A percentile compares a stretch with the other conserved stretches of the same genome.
Conservation (phyloP, 2,888 invertebrate species). For the Barypeithes pellucidus region DNA sequence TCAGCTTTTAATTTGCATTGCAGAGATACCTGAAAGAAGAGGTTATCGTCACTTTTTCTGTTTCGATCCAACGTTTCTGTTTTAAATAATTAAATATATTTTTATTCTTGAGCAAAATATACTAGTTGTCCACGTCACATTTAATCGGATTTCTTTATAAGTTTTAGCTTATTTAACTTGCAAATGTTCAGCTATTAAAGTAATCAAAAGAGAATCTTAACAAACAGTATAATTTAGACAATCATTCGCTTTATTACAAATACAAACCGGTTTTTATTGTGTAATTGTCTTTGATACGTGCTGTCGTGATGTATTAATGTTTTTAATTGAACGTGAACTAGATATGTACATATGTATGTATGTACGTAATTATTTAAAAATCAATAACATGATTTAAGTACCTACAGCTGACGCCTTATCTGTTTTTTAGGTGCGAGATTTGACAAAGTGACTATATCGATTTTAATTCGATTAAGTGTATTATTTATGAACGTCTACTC, state of each 20-base stretch:
- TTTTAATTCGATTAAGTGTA: no score
- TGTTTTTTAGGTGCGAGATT: background rate
- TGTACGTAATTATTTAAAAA: background rate
- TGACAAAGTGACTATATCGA: conserved; percentile 14
- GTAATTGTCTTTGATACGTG: conserved; percentile 7
- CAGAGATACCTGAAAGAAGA: no score
- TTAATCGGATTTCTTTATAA: no score
- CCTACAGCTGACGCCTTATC: background rate
- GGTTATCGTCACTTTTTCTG: no score
- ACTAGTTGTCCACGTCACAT: no score
- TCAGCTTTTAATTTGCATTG: no score
- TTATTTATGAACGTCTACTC: conserved; percentile 22
- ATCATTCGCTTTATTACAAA: conserved; percentile 1
- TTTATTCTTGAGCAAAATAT: no score
- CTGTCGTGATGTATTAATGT: conserved; percentile 4
- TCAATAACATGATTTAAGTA: background rate
- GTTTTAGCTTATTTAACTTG: conserved; percentile 31
- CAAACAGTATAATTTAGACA: conserved; percentile 26
- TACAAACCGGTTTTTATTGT: conserved; percentile 18
- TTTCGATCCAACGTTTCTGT: no score
- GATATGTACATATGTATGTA: background rate
- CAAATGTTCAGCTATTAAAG: conserved; percentile 22
- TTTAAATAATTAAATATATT: no score
- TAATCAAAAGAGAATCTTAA: conserved; percentile 19
- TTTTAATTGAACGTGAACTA: conserved; percentile 1